A percentile compares a stretch with the other conserved stretches of the same genome.
Evolutionary conservation across 2,113 vertebrate genomes (phyloP).

Genomic region (Plotosus lineatus): DNA sequence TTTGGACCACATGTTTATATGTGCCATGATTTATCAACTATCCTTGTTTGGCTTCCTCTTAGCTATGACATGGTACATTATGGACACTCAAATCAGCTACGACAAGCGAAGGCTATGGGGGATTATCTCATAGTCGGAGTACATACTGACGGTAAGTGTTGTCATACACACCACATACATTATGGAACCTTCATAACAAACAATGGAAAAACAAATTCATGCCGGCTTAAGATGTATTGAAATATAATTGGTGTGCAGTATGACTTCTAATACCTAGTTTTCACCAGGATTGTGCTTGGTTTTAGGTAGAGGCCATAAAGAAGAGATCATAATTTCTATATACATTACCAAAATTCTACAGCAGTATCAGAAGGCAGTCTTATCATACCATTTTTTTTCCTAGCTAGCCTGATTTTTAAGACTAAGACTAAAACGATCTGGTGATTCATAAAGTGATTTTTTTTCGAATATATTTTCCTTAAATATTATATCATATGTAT

Average conservation of each 20-base stretch:
- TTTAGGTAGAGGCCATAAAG: background rate
- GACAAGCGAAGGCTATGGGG: constrained; percentile 94
- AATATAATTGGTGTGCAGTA: background rate
- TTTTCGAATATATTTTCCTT: background rate
- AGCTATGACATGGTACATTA: constrained; percentile 99
- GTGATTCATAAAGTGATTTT: background rate
- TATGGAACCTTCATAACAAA: background rate
- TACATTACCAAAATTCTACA: background rate
- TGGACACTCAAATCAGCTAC: constrained; percentile 96
- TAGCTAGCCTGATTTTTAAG: background rate
- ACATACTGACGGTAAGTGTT: constrained; percentile 87
- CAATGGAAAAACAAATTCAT: background rate
- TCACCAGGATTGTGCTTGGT: background rate
- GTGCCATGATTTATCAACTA: constrained; percentile 14
- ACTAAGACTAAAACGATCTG: background rate
- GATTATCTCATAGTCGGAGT: constrained; percentile 94
- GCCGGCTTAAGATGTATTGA: background rate
- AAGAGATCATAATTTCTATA: background rate
- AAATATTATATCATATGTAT: background rate
- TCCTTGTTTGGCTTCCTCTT: constrained; percentile 21
- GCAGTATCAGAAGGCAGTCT: background rate
- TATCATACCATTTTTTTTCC: background rate
- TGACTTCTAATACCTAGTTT: background rate
- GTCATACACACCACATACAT: background rate
- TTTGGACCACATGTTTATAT: background rate